phyloP scores from a whole-genome alignment of 2,113 vertebrate species.

The Calcarius ornatus region DNA sequence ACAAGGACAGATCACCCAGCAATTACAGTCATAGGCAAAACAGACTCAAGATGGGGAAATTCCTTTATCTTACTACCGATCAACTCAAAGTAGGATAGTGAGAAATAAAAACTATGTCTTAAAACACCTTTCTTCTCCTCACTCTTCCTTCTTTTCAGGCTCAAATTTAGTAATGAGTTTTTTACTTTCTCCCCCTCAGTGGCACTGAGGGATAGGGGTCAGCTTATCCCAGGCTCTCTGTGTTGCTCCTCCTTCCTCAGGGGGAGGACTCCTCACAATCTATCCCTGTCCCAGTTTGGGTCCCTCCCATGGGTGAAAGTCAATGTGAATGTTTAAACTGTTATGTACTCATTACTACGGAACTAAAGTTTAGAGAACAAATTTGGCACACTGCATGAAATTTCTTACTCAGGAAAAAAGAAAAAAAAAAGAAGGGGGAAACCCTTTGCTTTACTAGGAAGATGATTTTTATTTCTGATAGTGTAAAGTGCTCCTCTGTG shows the following conservation, averaged over 20 bases:
- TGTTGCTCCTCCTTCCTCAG: not conserved
- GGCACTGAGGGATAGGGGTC: fast-evolving
- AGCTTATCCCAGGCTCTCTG: not conserved
- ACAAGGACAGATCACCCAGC: not conserved
- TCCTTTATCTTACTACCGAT: not conserved
- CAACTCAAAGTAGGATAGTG: not conserved
- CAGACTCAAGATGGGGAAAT: not conserved
- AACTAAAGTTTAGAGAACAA: not conserved
- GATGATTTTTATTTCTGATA: not conserved
- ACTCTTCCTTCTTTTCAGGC: not conserved
- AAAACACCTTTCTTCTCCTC: not conserved
- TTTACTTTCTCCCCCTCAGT: not conserved
- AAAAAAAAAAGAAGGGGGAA: not conserved
- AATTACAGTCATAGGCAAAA: not conserved
- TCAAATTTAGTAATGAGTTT: not conserved
- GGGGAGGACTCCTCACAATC: not conserved
- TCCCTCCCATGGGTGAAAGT: not conserved
- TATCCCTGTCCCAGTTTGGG: no score
- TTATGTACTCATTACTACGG: not conserved
- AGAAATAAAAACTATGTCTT: not conserved
- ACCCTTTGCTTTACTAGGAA: not conserved
- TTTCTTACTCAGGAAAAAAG: not conserved
- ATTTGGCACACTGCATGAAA: not conserved
- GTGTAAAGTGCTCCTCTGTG: not conserved
- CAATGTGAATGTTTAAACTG: not conserved